Conservation (phyloP, 2,797 vertebrate species). For the Todus mexicanus region DNA sequence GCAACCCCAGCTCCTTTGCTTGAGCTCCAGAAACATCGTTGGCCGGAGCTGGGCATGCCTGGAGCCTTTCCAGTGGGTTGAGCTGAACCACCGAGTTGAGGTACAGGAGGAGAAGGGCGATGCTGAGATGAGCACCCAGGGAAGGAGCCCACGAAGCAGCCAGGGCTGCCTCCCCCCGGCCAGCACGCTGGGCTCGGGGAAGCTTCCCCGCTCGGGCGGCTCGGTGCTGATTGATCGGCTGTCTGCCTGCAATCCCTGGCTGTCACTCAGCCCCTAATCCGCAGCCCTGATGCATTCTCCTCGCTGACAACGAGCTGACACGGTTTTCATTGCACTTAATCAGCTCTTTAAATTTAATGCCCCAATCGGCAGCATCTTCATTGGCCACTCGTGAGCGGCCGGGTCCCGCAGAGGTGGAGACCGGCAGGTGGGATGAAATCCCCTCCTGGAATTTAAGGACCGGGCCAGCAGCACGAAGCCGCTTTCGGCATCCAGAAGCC, state of each 20-base stretch:
- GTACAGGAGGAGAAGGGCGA: rapidly evolving
- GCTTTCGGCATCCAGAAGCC: neutral
- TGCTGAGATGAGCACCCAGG: neutral
- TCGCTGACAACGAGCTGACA: conserved; percentile 52
- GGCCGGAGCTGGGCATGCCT: neutral
- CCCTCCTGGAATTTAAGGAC: neutral
- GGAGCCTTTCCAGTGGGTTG: neutral
- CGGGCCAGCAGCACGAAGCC: neutral
- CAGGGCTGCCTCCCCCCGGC: neutral
- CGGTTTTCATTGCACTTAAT: conserved; percentile 54
- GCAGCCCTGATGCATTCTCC: conserved; percentile 48
- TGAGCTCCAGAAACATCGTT: rapidly evolving
- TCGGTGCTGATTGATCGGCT: neutral
- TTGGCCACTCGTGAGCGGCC: neutral
- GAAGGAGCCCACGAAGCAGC: neutral
- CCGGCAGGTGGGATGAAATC: neutral
- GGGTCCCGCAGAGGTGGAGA: neutral
- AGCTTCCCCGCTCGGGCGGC: neutral
- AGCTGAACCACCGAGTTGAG: rapidly evolving
- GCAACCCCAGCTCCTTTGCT: neutral
- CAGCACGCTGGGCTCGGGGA: neutral
- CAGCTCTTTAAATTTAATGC: conserved; percentile 52
- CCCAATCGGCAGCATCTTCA: neutral
- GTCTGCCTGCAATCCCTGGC: conserved; percentile 20
- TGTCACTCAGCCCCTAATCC: conserved; percentile 56